phyloP scores from a whole-genome alignment of 2,797 vertebrate genomes.

The Schizopygopsis pylzovi region DNA sequence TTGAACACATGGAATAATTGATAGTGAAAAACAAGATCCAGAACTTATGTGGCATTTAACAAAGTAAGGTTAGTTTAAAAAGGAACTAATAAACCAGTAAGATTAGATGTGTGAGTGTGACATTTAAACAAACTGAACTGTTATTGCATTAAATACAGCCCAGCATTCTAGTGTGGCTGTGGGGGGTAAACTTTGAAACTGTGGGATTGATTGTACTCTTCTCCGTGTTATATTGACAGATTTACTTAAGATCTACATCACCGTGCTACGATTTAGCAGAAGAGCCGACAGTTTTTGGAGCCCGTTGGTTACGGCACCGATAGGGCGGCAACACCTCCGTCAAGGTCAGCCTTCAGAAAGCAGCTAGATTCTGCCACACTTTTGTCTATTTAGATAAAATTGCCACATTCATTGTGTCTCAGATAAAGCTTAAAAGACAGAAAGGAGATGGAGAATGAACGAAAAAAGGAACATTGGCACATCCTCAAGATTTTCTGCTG shows the following conservation, averaged over 20 bases:
- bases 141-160: conserved; percentile 1
- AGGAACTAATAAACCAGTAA: conserved; percentile 5
- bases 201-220: conserved; percentile 49
- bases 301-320: conserved; percentile 36
- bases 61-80: conserved; percentile 30
- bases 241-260: conserved; percentile 32
- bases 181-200: conserved; percentile 36
- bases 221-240: conserved; percentile 37
- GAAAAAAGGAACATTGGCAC: conserved; percentile 47
- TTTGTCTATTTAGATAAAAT: conserved; percentile 84
- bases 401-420: conserved; percentile 81
- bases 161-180: background rate
- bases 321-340: conserved; percentile 63
- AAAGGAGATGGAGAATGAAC: conserved; percentile 57
- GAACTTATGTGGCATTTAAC: conserved; percentile 4
- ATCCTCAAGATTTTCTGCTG: conserved; percentile 72
- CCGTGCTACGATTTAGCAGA: background rate
- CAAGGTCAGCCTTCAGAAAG: conserved; percentile 80
- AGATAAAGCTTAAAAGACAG: conserved; percentile 79
- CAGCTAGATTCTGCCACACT: conserved; percentile 74
- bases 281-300: conserved; percentile 19
- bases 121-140: conserved; percentile 29
- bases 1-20: background rate
- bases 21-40: background rate
- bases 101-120: conserved; percentile 16